Evolutionary conservation across 1,140 invertebrate species (phyloP).

Genomic region (Polypedilum pembai): DNA sequence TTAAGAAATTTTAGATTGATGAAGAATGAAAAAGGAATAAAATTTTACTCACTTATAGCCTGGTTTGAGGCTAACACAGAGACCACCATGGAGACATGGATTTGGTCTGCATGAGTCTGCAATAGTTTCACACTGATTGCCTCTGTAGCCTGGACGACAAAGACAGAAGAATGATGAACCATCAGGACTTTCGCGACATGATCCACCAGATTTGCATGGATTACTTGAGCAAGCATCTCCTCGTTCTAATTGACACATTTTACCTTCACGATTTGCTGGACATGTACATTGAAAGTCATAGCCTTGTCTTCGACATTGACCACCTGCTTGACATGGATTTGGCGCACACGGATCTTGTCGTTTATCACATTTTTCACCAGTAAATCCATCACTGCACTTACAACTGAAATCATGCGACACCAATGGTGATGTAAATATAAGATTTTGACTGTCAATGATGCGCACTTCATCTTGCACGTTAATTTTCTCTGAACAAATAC

Average conservation of each 20-base stretch:
- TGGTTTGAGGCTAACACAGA: conserved; percentile 72
- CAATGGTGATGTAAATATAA: conserved; percentile 73
- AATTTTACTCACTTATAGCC: conserved; percentile 57
- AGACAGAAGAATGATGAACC: conserved; percentile 83
- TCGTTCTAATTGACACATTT: conserved; percentile 72
- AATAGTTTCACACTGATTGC: conserved; percentile 77
- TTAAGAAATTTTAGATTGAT: neutral
- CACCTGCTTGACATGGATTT: conserved; percentile 75
- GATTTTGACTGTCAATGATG: conserved; percentile 65
- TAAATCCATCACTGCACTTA: conserved; percentile 69
- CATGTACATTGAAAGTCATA: conserved; percentile 78
- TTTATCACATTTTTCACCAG: conserved; percentile 68
- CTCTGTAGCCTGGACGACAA: conserved; percentile 79
- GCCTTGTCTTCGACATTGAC: conserved; percentile 71
- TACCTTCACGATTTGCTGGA: conserved; percentile 65
- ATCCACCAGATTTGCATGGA: conserved; percentile 82
- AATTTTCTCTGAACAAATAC: conserved; percentile 64
- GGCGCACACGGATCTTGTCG: conserved; percentile 85
- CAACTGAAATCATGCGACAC: conserved; percentile 71
- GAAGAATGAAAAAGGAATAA: neutral
- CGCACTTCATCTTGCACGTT: conserved; percentile 54
- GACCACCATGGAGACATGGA: conserved; percentile 77
- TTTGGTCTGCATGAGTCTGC: conserved; percentile 84
- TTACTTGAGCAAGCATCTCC: conserved; percentile 74
- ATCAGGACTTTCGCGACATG: conserved; percentile 77